Conservation (phyloP, 2,797 vertebrate species). For the Acipenser oxyrinchus region DNA sequence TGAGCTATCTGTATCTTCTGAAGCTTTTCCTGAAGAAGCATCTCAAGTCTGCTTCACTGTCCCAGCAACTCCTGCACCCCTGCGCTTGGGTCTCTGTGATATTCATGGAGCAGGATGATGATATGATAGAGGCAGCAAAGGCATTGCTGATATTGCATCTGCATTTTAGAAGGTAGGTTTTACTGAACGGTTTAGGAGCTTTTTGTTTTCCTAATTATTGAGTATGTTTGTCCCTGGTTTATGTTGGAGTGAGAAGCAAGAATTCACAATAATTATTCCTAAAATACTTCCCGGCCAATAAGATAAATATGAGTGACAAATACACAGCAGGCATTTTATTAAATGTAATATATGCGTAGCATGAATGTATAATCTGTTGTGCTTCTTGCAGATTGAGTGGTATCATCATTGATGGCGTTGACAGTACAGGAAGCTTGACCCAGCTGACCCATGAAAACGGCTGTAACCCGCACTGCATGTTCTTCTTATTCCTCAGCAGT, state of each 20-base stretch:
- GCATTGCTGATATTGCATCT: constrained; percentile 65
- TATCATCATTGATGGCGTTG: constrained; percentile 27
- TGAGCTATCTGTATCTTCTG: constrained; percentile 35
- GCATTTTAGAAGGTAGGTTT: constrained; percentile 56
- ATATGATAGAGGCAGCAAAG: constrained; percentile 83
- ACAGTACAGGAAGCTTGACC: constrained; percentile 32
- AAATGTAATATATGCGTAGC: no score
- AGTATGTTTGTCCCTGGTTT: no score
- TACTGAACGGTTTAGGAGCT: no score
- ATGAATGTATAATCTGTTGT: no score
- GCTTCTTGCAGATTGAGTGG: constrained; percentile 8
- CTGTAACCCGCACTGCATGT: constrained; percentile 84
- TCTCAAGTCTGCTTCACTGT: constrained; percentile 23
- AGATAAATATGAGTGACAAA: no score
- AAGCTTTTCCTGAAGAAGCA: constrained; percentile 59
- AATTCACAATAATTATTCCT: no score
- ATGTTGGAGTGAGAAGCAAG: no score
- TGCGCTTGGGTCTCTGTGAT: constrained; percentile 74
- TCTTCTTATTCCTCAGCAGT: constrained; percentile 70
- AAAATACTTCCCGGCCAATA: no score
- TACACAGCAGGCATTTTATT: no score
- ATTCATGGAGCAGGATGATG: constrained; percentile 90
- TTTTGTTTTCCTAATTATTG: no score
- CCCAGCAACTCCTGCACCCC: constrained; percentile 34
- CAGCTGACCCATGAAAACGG: constrained; percentile 45